Evolutionary conservation across 2,797 vertebrate genomes (phyloP).

Genomic region (Ataeniobius toweri): DNA sequence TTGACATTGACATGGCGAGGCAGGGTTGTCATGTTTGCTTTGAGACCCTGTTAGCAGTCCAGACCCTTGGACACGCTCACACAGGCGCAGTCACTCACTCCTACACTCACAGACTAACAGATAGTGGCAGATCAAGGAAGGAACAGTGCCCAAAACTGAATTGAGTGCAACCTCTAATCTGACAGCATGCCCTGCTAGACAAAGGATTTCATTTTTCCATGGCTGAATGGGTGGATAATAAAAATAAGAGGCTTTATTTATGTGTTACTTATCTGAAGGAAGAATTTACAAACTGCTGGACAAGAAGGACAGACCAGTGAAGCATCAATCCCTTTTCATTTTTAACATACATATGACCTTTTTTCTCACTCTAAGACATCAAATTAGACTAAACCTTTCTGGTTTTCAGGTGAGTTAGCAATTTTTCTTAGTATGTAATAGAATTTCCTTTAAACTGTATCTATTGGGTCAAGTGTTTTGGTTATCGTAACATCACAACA

Average conservation of each 20-base stretch:
- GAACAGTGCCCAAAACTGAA: constrained; percentile 45
- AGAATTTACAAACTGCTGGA: constrained; percentile 41
- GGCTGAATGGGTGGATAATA: constrained; percentile 60
- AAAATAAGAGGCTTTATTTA: constrained; percentile 57
- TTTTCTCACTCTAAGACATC: neutral
- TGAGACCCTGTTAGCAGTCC: constrained; percentile 66
- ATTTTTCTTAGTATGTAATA: too few relatives aligned
- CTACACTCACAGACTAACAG: constrained; percentile 18
- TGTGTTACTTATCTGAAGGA: constrained; percentile 54
- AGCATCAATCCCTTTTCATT: neutral
- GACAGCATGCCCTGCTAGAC: constrained; percentile 63
- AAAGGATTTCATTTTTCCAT: constrained; percentile 60
- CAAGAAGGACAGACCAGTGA: constrained; percentile 1
- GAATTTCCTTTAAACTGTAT: too few relatives aligned
- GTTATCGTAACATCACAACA: too few relatives aligned
- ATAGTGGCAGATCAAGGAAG: constrained; percentile 22
- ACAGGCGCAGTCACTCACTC: constrained; percentile 9
- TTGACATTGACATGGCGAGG: constrained; percentile 60
- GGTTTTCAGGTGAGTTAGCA: too few relatives aligned
- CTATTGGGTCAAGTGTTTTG: too few relatives aligned
- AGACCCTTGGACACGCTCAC: constrained; percentile 48
- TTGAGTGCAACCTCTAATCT: constrained; percentile 62
- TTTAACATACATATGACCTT: neutral
- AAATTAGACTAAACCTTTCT: too few relatives aligned
- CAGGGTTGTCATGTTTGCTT: constrained; percentile 72